Evolutionary conservation across 2,797 vertebrate species (phyloP), one percentile per base, ranked within the genome.

Genomic region (Hybognathus amarus): DNA sequence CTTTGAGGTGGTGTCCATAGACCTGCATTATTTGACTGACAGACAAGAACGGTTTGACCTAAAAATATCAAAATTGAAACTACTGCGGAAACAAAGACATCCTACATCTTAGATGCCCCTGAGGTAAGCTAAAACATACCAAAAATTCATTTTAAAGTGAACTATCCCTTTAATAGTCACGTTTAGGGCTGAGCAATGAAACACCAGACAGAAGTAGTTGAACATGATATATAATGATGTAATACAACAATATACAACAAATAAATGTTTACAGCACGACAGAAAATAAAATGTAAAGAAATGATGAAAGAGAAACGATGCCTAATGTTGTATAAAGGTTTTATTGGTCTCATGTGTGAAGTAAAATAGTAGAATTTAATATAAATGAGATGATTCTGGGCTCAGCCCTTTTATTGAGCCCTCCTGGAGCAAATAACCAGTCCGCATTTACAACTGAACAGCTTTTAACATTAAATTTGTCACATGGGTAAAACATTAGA

Each of bases 301-400:
- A 30, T 56, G 2, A 42, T 52, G 1, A 68, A 75, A 80, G 9
- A 50, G 18, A 73, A 50, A 66, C 71, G 7, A 11, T 70, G 22
- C 47, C 2, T 30, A 59, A 38, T 77, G 15, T 80, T 54, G 66
- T 77, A 85, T 85, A 71, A 87, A 85, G 69, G 71, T 79, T 88
- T 88, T 88, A 87, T 88, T 88, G 85, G 82, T 87, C 76, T 81
- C 59, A 68, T 79, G 67, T 77, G n/a, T 85, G 77, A 77, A 88
- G 77, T 80, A 81, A 80, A 79, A 79, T 83, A 76, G 80, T 66
- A 77, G 64, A 52, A 71, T 70, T 70, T 71, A 54, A 67, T 83
- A 76, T 50, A 75, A 83, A 83, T 83, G 71, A 67, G 61, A 66
- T 85, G 83, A 83, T 80, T 85, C 63, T 54, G 56, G 84, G 69